These are phyloP conservation scores for Tribolium freemani DNA, from an alignment of 2,888 invertebrate genomes.

Conservation along the genomic window DNA sequence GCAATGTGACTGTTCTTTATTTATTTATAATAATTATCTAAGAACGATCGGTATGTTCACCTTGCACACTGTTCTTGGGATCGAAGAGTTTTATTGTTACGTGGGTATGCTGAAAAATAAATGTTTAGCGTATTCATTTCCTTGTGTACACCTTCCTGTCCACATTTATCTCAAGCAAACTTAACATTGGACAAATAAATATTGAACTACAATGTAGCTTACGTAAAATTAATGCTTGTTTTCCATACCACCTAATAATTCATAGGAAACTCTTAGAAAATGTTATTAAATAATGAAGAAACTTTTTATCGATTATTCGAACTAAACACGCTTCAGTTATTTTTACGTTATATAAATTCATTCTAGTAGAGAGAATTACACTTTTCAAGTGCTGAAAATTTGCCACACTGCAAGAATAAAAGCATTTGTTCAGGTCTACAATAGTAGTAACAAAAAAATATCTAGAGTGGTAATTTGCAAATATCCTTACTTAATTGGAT, in stretches of 20 bases:
- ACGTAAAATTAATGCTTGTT: background rate
- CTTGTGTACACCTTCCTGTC: background rate
- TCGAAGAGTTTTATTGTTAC: background rate
- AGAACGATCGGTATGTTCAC: constrained; percentile 32
- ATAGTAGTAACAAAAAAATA: background rate
- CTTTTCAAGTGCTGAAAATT: background rate
- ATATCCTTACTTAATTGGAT: constrained; percentile 18
- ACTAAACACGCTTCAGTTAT: constrained; percentile 11
- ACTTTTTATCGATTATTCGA: constrained; percentile 16
- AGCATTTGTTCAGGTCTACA: background rate
- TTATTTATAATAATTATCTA: constrained; percentile 14
- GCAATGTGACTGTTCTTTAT: constrained; percentile 1
- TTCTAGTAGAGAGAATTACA: background rate
- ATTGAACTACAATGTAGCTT: background rate
- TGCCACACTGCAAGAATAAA: background rate
- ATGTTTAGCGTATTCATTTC: background rate
- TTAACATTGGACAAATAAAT: background rate
- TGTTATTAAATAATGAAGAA: constrained; percentile 1
- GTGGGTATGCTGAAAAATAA: background rate
- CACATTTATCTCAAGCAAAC: background rate
- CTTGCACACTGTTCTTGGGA: constrained; percentile 15
- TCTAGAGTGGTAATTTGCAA: background rate
- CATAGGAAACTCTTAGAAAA: background rate
- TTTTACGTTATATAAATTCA: background rate
- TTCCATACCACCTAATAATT: background rate